Percentiles rank a stretch among this genome's conserved stretches.
Conservation (phyloP, 2,888 invertebrate species). For the Drosophila kuntzei region DNA sequence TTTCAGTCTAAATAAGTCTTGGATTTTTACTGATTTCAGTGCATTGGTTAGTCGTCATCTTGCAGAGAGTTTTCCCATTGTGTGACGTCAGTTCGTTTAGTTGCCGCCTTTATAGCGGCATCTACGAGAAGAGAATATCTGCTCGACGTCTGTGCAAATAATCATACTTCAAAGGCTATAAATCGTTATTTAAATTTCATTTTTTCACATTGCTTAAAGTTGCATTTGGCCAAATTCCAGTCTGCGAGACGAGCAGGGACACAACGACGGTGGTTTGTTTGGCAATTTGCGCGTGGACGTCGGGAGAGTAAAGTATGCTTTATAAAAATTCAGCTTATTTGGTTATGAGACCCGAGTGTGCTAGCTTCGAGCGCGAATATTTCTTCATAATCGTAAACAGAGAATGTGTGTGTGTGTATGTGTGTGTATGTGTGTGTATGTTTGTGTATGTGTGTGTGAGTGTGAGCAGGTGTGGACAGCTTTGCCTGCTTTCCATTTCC, state of each 20-base stretch:
- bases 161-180: constrained; percentile 81
- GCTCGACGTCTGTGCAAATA: constrained; percentile 61
- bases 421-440: constrained; percentile 16
- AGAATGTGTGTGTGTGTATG: constrained; percentile 24
- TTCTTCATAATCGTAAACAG: constrained; percentile 51
- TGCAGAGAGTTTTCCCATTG: background rate
- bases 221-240: constrained; percentile 66
- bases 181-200: constrained; percentile 83
- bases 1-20: no score
- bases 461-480: constrained; percentile 31
- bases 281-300: constrained; percentile 52
- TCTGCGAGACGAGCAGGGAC: constrained; percentile 1
- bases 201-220: constrained; percentile 75
- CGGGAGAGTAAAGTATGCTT: constrained; percentile 58
- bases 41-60: constrained; percentile 24
- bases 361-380: constrained; percentile 61
- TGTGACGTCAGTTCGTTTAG: constrained; percentile 42
- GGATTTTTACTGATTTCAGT: no score
- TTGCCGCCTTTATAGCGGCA: constrained; percentile 26
- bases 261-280: constrained; percentile 41
- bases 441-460: constrained; percentile 25
- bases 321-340: constrained; percentile 70
- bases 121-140: background rate
- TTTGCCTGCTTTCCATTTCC: constrained; percentile 17
- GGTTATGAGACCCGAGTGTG: constrained; percentile 72